These are phyloP conservation scores for Plebejus melissa DNA, from an alignment of 2,888 invertebrate genomes.

Conservation along the genomic window DNA sequence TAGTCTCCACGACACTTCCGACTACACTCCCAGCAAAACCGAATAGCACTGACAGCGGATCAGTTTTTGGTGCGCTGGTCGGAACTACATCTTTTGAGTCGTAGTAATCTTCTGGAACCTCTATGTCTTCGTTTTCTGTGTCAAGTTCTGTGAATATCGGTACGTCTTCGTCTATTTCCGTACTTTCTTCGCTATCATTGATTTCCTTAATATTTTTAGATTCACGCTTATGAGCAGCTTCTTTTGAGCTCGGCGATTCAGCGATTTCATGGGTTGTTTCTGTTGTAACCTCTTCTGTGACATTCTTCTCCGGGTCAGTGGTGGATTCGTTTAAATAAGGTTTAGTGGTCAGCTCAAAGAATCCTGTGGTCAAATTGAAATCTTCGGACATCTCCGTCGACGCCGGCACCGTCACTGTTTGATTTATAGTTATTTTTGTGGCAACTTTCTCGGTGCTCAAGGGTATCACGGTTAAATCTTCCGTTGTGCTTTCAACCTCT, in stretches of 20 bases:
- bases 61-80: conserved; percentile 63
- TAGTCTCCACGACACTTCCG: conserved; percentile 65
- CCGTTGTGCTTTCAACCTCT: conserved; percentile 60
- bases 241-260: not conserved
- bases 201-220: conserved; percentile 31
- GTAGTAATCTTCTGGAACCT: conserved; percentile 70
- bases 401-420: conserved; percentile 54
- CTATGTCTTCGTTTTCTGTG: conserved; percentile 48
- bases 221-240: conserved; percentile 26
- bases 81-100: conserved; percentile 66
- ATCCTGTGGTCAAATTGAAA: conserved; percentile 41
- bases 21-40: conserved; percentile 71
- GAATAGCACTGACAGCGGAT: conserved; percentile 66
- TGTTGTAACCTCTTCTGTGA: not conserved
- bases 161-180: conserved; percentile 49
- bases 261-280: not conserved
- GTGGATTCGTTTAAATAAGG: conserved; percentile 31
- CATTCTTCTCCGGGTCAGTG: conserved; percentile 35
- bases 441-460: conserved; percentile 49
- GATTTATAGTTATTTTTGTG: conserved; percentile 48
- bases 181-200: conserved; percentile 38
- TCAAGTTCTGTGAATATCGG: conserved; percentile 64
- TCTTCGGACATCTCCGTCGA: conserved; percentile 49
- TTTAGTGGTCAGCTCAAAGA: conserved; percentile 40
- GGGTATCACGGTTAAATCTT: conserved; percentile 67